Conservation (phyloP, 2,113 vertebrate genomes). For the Chaetops frenatus region DNA sequence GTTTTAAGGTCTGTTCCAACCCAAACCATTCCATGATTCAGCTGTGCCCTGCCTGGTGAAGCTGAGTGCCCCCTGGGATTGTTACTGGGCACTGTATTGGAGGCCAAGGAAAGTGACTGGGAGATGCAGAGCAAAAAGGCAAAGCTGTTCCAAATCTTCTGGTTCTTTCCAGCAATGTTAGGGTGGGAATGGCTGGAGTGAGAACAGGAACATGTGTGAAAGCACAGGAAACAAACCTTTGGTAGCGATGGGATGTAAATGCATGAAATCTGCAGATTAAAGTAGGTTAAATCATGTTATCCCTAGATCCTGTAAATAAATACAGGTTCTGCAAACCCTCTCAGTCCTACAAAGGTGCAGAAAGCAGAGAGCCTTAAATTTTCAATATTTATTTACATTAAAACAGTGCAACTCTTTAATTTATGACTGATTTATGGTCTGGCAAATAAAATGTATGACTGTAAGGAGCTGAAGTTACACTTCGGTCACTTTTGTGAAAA, state of each 20-base stretch:
- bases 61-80: no score
- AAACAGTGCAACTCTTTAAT: neutral
- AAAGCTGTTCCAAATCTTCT: rapidly evolving
- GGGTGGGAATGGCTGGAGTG: neutral
- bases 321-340: neutral
- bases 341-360: neutral
- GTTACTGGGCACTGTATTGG: neutral
- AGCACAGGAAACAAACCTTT: neutral
- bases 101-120: neutral
- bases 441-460: neutral
- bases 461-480: neutral
- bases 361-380: neutral
- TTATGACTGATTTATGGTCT: neutral
- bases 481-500: neutral
- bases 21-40: neutral
- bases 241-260: neutral
- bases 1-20: neutral
- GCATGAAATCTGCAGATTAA: neutral
- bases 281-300: neutral
- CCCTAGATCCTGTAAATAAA: neutral
- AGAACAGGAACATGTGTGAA: neutral
- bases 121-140: neutral
- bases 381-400: neutral
- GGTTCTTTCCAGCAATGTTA: neutral
- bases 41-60: neutral